These are phyloP conservation scores for Mus caroli DNA, from an alignment of 2,797 vertebrate genomes.

Conservation along the genomic window DNA sequence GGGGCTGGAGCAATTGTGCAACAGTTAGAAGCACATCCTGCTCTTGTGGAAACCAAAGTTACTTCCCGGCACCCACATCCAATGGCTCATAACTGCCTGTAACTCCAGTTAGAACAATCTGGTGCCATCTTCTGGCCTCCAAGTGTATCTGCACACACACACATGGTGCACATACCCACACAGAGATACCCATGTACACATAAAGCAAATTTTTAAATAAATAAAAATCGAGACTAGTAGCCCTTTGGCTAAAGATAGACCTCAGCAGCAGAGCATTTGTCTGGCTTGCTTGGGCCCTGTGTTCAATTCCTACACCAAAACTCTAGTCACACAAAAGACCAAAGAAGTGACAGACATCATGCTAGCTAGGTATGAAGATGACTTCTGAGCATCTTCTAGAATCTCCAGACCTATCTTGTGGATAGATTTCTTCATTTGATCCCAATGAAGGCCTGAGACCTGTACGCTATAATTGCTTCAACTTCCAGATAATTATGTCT, in stretches of 20 bases:
- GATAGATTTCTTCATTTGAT: not conserved
- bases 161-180: not conserved
- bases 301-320: not conserved
- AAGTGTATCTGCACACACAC: not conserved
- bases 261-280: not conserved
- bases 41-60: not conserved
- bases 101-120: not conserved
- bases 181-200: not conserved
- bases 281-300: not conserved
- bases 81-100: not conserved
- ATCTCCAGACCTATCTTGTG: too few relatives aligned
- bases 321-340: not conserved
- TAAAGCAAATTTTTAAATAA: not conserved
- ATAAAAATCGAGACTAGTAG: not conserved
- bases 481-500: not conserved
- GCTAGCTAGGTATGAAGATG: not conserved
- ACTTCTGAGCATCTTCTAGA: not conserved
- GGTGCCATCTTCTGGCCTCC: not conserved
- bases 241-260: not conserved
- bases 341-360: accelerated
- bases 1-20: not conserved
- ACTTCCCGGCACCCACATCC: too few relatives aligned
- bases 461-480: not conserved
- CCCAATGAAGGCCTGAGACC: not conserved
- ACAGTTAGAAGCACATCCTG: not conserved